These are phyloP conservation scores for Dyspetes luteomarginatus DNA, from an alignment of 2,888 invertebrate species.

Conservation along the genomic window DNA sequence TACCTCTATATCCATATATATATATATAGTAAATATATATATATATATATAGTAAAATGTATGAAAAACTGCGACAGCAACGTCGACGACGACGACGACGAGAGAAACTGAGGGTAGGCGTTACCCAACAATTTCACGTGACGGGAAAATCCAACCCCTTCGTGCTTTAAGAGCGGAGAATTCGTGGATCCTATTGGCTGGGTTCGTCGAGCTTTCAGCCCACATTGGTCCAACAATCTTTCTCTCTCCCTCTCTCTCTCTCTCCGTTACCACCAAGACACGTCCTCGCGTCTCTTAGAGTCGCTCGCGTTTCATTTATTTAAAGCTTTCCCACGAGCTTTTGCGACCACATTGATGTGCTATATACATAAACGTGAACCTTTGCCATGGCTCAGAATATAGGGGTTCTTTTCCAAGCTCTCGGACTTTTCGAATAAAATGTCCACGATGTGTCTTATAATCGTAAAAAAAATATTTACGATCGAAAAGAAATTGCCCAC, in stretches of 20 bases:
- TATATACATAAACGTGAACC: slow-evolving; percentile 4
- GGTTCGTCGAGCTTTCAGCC: slow-evolving; percentile 57
- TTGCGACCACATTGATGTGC: slow-evolving; percentile 20
- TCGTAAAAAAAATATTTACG: slow-evolving; percentile 53
- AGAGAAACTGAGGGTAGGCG: slow-evolving; percentile 60
- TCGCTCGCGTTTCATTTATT: slow-evolving; percentile 49
- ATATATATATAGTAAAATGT: slow-evolving; percentile 19
- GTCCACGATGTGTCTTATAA: slow-evolving; percentile 22
- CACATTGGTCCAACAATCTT: slow-evolving; percentile 64
- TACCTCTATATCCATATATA: not conserved
- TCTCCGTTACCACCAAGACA: slow-evolving; percentile 32
- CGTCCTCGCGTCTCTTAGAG: slow-evolving; percentile 46
- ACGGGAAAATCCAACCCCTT: slow-evolving; percentile 66
- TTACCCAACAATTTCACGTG: slow-evolving; percentile 61
- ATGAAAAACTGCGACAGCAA: slow-evolving; percentile 24
- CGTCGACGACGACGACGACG: slow-evolving; percentile 43
- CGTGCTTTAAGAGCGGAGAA: slow-evolving; percentile 52
- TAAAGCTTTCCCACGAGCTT: slow-evolving; percentile 38
- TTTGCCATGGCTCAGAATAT: not conserved
- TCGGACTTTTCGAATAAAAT: slow-evolving; percentile 41
- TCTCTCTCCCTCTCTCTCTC: slow-evolving; percentile 11
- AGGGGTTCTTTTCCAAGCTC: not conserved
- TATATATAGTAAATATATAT: not conserved
- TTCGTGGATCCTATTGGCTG: slow-evolving; percentile 59
- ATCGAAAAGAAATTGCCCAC: slow-evolving; percentile 48